phyloP scores from a whole-genome alignment of 2,113 vertebrate genomes.

The Pelodiscus sinensis region DNA sequence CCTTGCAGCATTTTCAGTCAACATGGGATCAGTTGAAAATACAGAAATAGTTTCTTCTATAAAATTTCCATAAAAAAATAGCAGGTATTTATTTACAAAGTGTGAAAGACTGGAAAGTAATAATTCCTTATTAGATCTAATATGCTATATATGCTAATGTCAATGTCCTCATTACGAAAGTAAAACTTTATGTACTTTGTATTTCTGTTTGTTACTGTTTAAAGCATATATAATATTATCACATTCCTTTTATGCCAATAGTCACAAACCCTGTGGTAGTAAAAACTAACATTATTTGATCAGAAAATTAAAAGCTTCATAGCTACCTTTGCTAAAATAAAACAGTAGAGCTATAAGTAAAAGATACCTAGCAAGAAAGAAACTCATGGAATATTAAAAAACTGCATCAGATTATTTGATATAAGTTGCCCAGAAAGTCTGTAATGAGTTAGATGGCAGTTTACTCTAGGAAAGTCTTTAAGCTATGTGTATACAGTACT shows the following conservation, averaged over 20 bases:
- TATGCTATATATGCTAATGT: slow-evolving; percentile 58
- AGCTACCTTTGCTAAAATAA: slow-evolving; percentile 49
- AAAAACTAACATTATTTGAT: slow-evolving; percentile 40
- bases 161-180: slow-evolving; percentile 61
- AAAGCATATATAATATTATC: slow-evolving; percentile 31
- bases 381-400: background rate
- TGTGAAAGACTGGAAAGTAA: slow-evolving; percentile 77
- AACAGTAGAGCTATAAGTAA: slow-evolving; percentile 43
- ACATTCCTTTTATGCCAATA: slow-evolving; percentile 15
- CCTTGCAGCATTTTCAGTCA: slow-evolving; percentile 73
- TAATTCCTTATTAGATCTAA: slow-evolving; percentile 60
- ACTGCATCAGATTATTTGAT: background rate
- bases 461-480: background rate
- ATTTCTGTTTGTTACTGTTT: slow-evolving; percentile 33
- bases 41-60: slow-evolving; percentile 82
- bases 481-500: background rate
- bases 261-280: background rate
- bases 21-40: slow-evolving; percentile 62
- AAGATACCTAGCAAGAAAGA: slow-evolving; percentile 11
- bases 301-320: slow-evolving; percentile 19
- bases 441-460: background rate
- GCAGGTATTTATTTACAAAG: slow-evolving; percentile 80
- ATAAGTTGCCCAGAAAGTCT: background rate
- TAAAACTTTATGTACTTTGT: slow-evolving; percentile 47
- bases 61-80: slow-evolving; percentile 86